Base-by-base conservation (phyloP, 2,113 vertebrate genomes). In the Numida meleagris region DNA sequence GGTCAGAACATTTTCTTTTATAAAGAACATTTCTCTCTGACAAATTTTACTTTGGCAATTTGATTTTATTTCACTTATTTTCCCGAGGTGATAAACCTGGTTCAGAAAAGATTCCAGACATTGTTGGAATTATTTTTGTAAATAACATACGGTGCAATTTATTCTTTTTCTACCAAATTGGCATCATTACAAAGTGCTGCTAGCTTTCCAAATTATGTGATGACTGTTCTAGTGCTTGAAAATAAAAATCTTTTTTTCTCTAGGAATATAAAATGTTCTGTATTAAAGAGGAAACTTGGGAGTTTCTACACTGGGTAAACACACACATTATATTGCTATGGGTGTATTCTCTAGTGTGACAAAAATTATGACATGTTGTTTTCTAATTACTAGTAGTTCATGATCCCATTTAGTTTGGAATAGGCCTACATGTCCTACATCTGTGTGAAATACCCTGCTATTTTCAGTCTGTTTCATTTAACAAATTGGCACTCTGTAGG, bases 381-480 rank as follows among this genome's bases (percentile, higher is more conserved):
- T 93, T 90, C 50, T 94, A 85, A 93, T 85, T 45, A 46, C 43
- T 62, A 31, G 51, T 53, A 29, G 14, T 55, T 89, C 77, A 71
- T 83, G 71, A 67, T 91, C 18, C 63, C n/a, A 58, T 86, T 94
- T 82, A 75, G 20, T 36, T 48, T 88, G 36, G 45, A 83, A 90
- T 38, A 89, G 50, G 42, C 29, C 34, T 71, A 38, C n/a, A 42
- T 67, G 71, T 50, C 59, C 34, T 77, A 4, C 55, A 59, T 27
- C 36, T 92, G 16, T 74, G 48, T 82, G 62, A 93, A 96, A 90
- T 89, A 65, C 14, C 38, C 24, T 75, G 61, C 65, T 96, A 94
- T 93, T 96, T 96, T 87, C 91, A 95, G 25, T 92, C 48, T 93
- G 91, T 86, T 96, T 84, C 71, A 65, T 79, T 94, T 79, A 91